A percentile compares a stretch with the other conserved stretches of the same genome.
These are phyloP conservation scores for Pachypanchax playfairii DNA, from an alignment of 2,113 vertebrate genomes.

Conservation along the genomic window DNA sequence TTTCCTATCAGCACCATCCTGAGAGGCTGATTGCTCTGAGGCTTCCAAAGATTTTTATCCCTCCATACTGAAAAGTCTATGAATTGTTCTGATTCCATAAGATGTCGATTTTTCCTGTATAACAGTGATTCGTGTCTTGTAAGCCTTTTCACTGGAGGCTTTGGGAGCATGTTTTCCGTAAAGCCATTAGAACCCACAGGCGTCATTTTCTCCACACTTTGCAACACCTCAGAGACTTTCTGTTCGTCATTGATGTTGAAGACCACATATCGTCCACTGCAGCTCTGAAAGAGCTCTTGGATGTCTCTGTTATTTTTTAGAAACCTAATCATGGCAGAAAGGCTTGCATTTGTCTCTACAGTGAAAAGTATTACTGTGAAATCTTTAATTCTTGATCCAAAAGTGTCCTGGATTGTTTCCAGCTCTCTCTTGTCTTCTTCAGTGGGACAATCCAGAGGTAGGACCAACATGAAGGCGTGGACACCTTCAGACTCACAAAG, in stretches of 20 bases:
- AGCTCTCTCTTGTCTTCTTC: slow-evolving; percentile 45
- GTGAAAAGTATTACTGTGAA: slow-evolving; percentile 44
- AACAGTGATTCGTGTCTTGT: not conserved
- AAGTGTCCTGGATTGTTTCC: slow-evolving; percentile 19
- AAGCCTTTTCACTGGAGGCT: not conserved
- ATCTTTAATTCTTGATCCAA: not conserved
- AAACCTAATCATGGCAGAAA: not conserved
- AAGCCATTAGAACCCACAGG: not conserved
- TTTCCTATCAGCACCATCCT: slow-evolving; percentile 42
- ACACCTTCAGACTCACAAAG: slow-evolving; percentile 34
- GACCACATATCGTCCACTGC: not conserved
- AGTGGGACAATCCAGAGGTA: slow-evolving; percentile 9
- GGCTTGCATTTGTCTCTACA: slow-evolving; percentile 7
- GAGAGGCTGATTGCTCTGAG: too few species aligned
- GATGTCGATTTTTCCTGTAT: too few species aligned
- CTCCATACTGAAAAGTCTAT: too few species aligned
- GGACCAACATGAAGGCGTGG: slow-evolving; percentile 44
- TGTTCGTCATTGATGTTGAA: slow-evolving; percentile 15
- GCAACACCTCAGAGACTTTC: slow-evolving; percentile 7
- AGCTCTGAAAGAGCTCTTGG: slow-evolving; percentile 12
- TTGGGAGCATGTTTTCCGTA: slow-evolving; percentile 1
- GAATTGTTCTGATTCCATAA: too few species aligned
- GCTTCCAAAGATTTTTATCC: too few species aligned
- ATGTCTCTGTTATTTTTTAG: slow-evolving; percentile 27
- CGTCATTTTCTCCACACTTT: not conserved